A percentile compares a stretch with the other conserved stretches of the same genome.
Evolutionary conservation across 1,140 invertebrate genomes (phyloP).

Genomic region (Anastatus disparis): DNA sequence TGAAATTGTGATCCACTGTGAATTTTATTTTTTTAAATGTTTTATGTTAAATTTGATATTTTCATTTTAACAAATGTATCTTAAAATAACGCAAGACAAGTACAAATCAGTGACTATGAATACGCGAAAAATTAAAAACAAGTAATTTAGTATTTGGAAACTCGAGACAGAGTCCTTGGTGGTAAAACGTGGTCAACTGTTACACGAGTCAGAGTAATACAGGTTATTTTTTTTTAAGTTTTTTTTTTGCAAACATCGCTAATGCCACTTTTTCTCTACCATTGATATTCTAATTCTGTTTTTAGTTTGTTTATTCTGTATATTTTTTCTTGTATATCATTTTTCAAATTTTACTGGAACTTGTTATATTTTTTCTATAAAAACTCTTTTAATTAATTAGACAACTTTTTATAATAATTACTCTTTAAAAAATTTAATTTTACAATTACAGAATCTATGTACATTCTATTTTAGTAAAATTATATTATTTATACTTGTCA

Average conservation of each 20-base stretch:
- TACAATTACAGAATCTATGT: too few relatives aligned
- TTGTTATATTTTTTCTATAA: too few relatives aligned
- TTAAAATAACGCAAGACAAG: conserved; percentile 26
- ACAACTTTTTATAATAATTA: too few relatives aligned
- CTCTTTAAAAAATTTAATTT: too few relatives aligned
- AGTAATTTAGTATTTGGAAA: conserved; percentile 22
- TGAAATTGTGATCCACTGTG: too few relatives aligned
- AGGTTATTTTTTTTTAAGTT: conserved; percentile 39
- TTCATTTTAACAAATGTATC: neutral
- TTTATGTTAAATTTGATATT: too few relatives aligned
- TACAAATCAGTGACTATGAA: conserved; percentile 22
- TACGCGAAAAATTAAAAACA: conserved; percentile 11
- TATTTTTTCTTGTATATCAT: conserved; percentile 15
- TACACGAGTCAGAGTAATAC: neutral
- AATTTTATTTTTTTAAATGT: too few relatives aligned
- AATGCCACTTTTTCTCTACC: conserved; percentile 25
- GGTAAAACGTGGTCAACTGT: neutral
- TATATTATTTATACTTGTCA: too few relatives aligned
- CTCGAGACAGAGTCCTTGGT: conserved; percentile 30
- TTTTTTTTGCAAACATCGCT: conserved; percentile 21
- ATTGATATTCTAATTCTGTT: conserved; percentile 34
- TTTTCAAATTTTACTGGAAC: too few relatives aligned
- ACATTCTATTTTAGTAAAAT: too few relatives aligned
- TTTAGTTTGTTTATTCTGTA: conserved; percentile 25
- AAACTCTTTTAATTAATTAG: too few relatives aligned